Evolutionary conservation across 2,113 vertebrate species (phyloP).

Genomic region (Brachyhypopomus occidentalis): DNA sequence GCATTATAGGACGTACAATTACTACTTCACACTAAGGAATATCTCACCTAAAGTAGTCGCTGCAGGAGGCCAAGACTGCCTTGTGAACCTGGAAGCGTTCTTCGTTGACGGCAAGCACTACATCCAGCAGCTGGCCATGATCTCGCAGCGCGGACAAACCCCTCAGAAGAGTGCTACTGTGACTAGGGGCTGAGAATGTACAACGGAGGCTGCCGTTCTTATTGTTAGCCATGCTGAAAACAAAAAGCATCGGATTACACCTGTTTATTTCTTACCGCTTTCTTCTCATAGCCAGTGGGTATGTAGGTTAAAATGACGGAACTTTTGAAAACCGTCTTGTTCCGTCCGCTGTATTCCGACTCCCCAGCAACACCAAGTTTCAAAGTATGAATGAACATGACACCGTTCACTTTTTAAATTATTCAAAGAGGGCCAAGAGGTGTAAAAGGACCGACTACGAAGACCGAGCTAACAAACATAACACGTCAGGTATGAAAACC

Average conservation of each 20-base stretch:
- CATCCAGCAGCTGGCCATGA: constrained; percentile 92
- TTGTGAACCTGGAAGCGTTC: constrained; percentile 94
- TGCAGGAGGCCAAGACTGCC: constrained; percentile 96
- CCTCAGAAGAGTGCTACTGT: constrained; percentile 89
- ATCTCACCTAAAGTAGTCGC: constrained; percentile 95
- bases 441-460: constrained; percentile 17
- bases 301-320: constrained; percentile 1
- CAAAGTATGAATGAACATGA: constrained; percentile 48
- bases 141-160: constrained; percentile 88
- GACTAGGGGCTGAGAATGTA: constrained; percentile 91
- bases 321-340: neutral
- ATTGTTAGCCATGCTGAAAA: constrained; percentile 89
- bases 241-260: constrained; percentile 48
- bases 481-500: neutral
- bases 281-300: neutral
- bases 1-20: neutral
- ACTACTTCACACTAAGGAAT: neutral
- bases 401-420: constrained; percentile 53
- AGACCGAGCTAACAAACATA: neutral
- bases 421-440: constrained; percentile 46
- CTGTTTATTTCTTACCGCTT: neutral
- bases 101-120: constrained; percentile 88
- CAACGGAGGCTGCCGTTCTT: constrained; percentile 89
- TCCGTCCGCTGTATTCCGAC: neutral
- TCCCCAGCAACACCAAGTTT: constrained; percentile 29